These are phyloP conservation scores for Morbakka virulenta DNA, from an alignment of 30 jellyfish, hydroid and myxozoan genomes.

Conservation along the genomic window DNA sequence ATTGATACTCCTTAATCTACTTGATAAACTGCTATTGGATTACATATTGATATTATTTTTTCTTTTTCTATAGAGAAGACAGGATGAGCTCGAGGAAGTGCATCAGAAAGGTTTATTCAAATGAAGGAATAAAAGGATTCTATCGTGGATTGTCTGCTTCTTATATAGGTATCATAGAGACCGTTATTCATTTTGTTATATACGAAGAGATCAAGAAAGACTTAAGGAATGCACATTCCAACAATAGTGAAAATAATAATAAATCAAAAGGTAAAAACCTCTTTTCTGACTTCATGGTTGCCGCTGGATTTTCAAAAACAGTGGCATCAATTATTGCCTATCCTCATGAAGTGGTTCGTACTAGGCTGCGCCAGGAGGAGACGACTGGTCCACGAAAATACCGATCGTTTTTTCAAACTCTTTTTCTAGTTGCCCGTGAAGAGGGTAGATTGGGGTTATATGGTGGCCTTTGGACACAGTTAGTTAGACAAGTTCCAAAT, in stretches of 20 bases:
- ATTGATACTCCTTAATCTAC: no score
- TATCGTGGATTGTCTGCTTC: conserved; percentile 99
- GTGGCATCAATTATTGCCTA: conserved; percentile 89
- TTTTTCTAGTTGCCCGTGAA: conserved; percentile 70
- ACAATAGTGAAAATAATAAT: neutral
- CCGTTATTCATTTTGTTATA: conserved; percentile 91
- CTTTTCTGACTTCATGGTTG: conserved; percentile 91
- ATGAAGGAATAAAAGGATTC: conserved; percentile 87
- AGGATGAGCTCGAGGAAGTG: conserved; percentile 53
- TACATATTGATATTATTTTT: no score
- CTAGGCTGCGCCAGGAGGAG: conserved; percentile 96
- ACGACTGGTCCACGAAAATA: conserved; percentile 62
- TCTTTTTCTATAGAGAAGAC: conserved; percentile 31
- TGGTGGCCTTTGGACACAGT: conserved; percentile 92
- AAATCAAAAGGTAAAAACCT: conserved; percentile 56
- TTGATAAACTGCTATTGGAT: no score
- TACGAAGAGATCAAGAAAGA: conserved; percentile 86
- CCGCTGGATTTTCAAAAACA: conserved; percentile 94
- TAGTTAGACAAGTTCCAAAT: conserved; percentile 91
- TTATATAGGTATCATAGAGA: conserved; percentile 89
- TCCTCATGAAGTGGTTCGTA: conserved; percentile 97
- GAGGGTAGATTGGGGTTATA: conserved; percentile 93
- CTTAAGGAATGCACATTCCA: conserved; percentile 54
- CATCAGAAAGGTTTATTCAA: conserved; percentile 58
- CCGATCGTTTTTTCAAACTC: conserved; percentile 78